These are phyloP conservation scores for Gymnodraco acuticeps DNA, from an alignment of 2,797 vertebrate species.

Conservation along the genomic window DNA sequence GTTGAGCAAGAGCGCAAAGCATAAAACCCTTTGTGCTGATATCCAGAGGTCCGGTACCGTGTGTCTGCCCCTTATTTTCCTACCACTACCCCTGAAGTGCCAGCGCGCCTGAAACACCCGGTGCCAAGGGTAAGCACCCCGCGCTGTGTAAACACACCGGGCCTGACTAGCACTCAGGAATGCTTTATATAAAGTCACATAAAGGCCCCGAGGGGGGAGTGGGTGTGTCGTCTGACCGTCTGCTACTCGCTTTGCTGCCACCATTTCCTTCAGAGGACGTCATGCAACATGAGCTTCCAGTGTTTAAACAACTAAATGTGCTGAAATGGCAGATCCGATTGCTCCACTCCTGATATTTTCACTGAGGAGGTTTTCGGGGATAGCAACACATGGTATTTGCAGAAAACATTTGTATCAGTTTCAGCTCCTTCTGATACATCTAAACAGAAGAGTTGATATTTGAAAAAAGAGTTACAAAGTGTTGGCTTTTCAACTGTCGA, in stretches of 20 bases:
- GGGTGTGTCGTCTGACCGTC: slow-evolving; percentile 82
- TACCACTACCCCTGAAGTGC: slow-evolving; percentile 75
- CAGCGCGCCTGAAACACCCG: slow-evolving; percentile 61
- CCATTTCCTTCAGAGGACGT: slow-evolving; percentile 83
- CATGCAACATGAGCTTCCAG: slow-evolving; percentile 79
- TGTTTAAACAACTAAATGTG: slow-evolving; percentile 76
- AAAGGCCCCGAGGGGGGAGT: slow-evolving; percentile 82
- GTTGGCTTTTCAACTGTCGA: background rate
- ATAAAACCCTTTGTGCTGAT: slow-evolving; percentile 75
- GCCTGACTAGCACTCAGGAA: slow-evolving; percentile 86
- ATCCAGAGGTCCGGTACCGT: slow-evolving; percentile 80
- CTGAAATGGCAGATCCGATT: slow-evolving; percentile 80
- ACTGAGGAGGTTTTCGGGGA: slow-evolving; percentile 40
- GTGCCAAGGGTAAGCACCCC: slow-evolving; percentile 83
- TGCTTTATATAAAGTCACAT: slow-evolving; percentile 88
- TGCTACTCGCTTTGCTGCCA: slow-evolving; percentile 78
- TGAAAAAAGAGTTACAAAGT: slow-evolving; percentile 26
- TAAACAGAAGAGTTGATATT: slow-evolving; percentile 19
- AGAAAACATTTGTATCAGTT: slow-evolving; percentile 37
- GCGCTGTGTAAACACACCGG: slow-evolving; percentile 86
- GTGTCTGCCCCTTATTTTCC: slow-evolving; percentile 68
- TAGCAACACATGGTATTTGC: slow-evolving; percentile 44
- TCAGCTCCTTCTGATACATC: slow-evolving; percentile 38
- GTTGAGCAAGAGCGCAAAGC: slow-evolving; percentile 66
- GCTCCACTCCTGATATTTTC: slow-evolving; percentile 53